phyloP scores from a whole-genome alignment of 2,113 vertebrate genomes.

The Xiphophorus hellerii region DNA sequence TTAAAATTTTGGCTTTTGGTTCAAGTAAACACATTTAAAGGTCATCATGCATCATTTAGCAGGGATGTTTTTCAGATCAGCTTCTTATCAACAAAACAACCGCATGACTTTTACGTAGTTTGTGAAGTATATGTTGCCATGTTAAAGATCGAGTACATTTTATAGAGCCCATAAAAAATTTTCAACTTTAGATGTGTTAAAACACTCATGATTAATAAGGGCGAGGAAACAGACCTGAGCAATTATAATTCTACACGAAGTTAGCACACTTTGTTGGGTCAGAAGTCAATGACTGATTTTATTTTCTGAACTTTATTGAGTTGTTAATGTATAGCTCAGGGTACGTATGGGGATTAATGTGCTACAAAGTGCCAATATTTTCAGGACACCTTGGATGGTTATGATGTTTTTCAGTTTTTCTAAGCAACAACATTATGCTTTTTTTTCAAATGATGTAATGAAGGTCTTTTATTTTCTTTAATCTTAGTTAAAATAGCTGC shows the following conservation, averaged over 20 bases:
- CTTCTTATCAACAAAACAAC: background rate
- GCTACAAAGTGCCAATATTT: background rate
- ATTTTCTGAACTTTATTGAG: background rate
- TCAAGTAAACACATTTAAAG: constrained; percentile 33
- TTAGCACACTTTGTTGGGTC: background rate
- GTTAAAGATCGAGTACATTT: constrained; percentile 67
- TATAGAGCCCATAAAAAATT: constrained; percentile 59
- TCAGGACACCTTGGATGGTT: background rate
- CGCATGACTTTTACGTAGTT: constrained; percentile 15
- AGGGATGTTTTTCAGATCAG: background rate
- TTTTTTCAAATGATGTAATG: background rate
- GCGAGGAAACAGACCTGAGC: constrained; percentile 16
- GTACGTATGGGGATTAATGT: background rate
- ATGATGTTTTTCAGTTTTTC: background rate
- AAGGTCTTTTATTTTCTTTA: background rate
- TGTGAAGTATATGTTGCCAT: constrained; percentile 33
- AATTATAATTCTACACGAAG: background rate
- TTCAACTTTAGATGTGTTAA: constrained; percentile 37
- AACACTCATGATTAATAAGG: constrained; percentile 25
- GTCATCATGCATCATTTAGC: constrained; percentile 19
- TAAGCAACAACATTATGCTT: background rate
- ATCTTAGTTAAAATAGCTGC: background rate
- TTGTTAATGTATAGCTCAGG: background rate
- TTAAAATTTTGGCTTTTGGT: constrained; percentile 60
- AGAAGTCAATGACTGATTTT: background rate